These are phyloP conservation scores for Proisotoma minuta DNA, from an alignment of 2,888 invertebrate species.

Conservation along the genomic window DNA sequence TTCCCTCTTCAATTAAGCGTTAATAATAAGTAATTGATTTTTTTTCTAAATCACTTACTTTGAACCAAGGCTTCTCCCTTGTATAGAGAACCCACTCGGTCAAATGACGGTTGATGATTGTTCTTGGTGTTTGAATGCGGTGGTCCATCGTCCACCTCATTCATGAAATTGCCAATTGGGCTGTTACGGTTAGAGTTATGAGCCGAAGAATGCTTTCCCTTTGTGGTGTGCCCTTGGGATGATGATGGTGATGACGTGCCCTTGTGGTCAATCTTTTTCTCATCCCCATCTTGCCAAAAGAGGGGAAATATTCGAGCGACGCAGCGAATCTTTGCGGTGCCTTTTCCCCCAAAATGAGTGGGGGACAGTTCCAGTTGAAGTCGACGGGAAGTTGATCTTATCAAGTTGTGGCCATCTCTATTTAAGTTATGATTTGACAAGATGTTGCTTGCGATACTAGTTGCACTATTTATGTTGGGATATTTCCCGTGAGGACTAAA, in stretches of 20 bases:
- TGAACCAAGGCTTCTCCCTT: constrained; percentile 8
- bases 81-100: not conserved
- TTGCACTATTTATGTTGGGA: too few relatives aligned
- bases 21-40: too few relatives aligned
- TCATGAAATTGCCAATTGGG: not conserved
- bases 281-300: constrained; percentile 37
- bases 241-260: not conserved
- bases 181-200: not conserved
- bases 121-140: not conserved
- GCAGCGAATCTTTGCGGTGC: constrained; percentile 38
- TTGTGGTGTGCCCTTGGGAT: too few relatives aligned
- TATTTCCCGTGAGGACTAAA: not conserved
- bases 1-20: too few relatives aligned
- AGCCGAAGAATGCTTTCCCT: not conserved
- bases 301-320: constrained; percentile 36
- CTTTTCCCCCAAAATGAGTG: constrained; percentile 36
- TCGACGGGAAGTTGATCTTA: constrained; percentile 22
- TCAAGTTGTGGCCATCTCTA: not conserved
- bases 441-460: too few relatives aligned
- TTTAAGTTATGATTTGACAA: not conserved
- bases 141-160: not conserved
- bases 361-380: constrained; percentile 29
- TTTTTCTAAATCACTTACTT: constrained; percentile 7
- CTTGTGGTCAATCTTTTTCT: constrained; percentile 14
- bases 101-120: not conserved